Evolutionary conservation across 1,140 invertebrate species (phyloP).

Genomic region (Galleria mellonella): DNA sequence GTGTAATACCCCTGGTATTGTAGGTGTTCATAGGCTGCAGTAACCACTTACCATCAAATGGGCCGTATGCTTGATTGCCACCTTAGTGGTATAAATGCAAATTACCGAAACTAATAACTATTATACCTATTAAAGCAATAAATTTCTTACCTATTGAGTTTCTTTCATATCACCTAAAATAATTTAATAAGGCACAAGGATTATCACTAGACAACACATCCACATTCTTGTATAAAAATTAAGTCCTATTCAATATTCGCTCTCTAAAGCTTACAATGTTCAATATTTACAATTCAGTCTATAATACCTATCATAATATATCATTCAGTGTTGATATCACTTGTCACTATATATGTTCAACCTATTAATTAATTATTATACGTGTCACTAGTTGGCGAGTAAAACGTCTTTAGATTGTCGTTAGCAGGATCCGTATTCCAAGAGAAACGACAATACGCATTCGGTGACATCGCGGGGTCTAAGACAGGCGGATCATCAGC

Average conservation of each 20-base stretch:
- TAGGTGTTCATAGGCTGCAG: no score
- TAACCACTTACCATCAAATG: no score
- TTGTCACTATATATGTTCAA: constrained; percentile 19
- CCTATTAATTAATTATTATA: constrained; percentile 49
- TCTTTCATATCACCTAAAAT: constrained; percentile 64
- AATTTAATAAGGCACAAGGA: constrained; percentile 72
- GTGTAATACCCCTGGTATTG: no score
- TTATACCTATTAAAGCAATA: constrained; percentile 7
- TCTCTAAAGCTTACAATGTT: constrained; percentile 42
- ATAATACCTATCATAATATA: constrained; percentile 7
- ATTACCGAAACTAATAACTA: neutral
- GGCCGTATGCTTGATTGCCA: no score
- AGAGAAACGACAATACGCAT: constrained; percentile 68
- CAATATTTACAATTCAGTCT: constrained; percentile 44
- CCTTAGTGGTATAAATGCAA: no score
- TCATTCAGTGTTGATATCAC: constrained; percentile 22
- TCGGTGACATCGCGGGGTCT: constrained; percentile 59
- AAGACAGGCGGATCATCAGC: constrained; percentile 51
- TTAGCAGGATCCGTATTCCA: constrained; percentile 64
- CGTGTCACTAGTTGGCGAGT: constrained; percentile 39
- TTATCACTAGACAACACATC: constrained; percentile 66
- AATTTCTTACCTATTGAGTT: constrained; percentile 55
- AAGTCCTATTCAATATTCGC: constrained; percentile 45
- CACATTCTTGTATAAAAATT: constrained; percentile 38
- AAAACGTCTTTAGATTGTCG: constrained; percentile 59